Conservation (phyloP, 2,888 invertebrate species). For the Hydraecia micacea region DNA sequence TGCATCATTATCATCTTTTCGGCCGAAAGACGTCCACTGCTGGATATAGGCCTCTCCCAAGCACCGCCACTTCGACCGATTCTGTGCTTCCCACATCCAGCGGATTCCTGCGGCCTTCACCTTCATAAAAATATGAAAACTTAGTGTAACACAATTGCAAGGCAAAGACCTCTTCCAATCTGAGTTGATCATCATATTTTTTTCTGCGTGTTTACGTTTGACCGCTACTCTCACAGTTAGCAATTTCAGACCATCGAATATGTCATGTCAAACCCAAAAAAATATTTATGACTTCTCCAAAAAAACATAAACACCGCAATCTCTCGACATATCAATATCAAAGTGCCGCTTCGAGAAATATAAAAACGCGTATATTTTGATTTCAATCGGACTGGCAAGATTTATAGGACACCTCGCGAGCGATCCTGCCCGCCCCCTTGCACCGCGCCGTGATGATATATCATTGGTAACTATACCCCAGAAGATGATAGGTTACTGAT, state of each 20-base stretch:
- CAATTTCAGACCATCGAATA: not conserved
- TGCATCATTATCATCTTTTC: too few species aligned
- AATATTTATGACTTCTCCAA: constrained; percentile 16
- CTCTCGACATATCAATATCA: constrained; percentile 67
- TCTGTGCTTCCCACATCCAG: too few species aligned
- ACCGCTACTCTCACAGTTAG: not conserved
- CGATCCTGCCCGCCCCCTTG: constrained; percentile 66
- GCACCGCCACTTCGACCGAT: too few species aligned
- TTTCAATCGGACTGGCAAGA: constrained; percentile 70
- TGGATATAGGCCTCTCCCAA: too few species aligned
- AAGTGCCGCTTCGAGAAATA: constrained; percentile 50
- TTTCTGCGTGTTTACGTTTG: not conserved
- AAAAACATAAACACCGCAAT: constrained; percentile 53
- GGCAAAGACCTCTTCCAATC: not conserved
- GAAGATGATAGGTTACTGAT: constrained; percentile 60
- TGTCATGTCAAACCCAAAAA: constrained; percentile 18
- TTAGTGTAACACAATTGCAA: not conserved
- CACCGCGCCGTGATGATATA: constrained; percentile 63
- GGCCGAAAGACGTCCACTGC: too few species aligned
- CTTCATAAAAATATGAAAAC: too few species aligned
- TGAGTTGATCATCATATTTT: not conserved
- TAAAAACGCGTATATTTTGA: constrained; percentile 66
- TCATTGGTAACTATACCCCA: constrained; percentile 70
- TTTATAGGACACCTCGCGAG: constrained; percentile 75
- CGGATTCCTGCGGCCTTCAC: too few species aligned